These are phyloP conservation scores for Acleris literana DNA, from an alignment of 2,888 invertebrate genomes.

Conservation along the genomic window DNA sequence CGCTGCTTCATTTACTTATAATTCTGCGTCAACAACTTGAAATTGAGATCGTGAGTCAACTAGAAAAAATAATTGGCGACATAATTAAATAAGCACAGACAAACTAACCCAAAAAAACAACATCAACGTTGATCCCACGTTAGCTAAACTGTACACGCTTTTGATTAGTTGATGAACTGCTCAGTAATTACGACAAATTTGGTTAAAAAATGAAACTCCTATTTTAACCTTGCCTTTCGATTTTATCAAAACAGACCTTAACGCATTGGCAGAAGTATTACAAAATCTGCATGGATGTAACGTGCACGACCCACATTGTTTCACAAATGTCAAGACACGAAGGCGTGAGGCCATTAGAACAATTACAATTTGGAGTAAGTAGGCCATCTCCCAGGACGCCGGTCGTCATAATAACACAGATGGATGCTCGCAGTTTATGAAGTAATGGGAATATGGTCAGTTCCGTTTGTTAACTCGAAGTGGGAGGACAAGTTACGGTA, in stretches of 20 bases:
- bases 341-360: slow-evolving; percentile 55
- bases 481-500: slow-evolving; percentile 13
- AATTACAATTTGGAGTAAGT: slow-evolving; percentile 57
- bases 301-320: slow-evolving; percentile 52
- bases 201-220: slow-evolving; percentile 10
- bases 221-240: neutral
- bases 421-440: slow-evolving; percentile 10
- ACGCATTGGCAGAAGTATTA: slow-evolving; percentile 17
- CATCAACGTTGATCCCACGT: neutral
- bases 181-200: neutral
- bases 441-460: slow-evolving; percentile 5
- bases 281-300: slow-evolving; percentile 14
- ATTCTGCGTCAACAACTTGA: slow-evolving; percentile 20
- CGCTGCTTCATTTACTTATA: slow-evolving; percentile 17
- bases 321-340: slow-evolving; percentile 37
- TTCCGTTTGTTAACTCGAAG: neutral
- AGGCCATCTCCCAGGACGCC: slow-evolving; percentile 60
- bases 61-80: slow-evolving; percentile 25
- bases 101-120: slow-evolving; percentile 3
- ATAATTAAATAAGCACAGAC: slow-evolving; percentile 19
- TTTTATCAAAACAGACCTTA: slow-evolving; percentile 11
- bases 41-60: slow-evolving; percentile 20
- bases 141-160: neutral
- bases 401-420: slow-evolving; percentile 49
- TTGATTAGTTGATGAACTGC: slow-evolving; percentile 4